phyloP scores from a whole-genome alignment of 2,888 invertebrate genomes.

The Shargacucullia verbasci region DNA sequence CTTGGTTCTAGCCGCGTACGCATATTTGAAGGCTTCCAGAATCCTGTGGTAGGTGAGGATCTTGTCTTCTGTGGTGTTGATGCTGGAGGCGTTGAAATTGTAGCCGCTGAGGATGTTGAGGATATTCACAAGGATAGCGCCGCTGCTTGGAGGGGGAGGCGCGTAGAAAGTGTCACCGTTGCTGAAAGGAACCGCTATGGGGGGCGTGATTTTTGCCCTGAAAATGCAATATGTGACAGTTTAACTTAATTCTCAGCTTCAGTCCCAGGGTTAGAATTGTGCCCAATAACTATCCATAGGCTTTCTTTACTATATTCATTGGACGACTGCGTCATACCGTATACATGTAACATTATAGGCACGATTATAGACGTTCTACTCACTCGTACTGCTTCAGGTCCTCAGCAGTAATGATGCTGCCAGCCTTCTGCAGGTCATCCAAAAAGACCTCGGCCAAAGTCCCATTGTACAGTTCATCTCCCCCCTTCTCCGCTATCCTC shows the following conservation, averaged over 20 bases:
- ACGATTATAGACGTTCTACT: conserved; percentile 57
- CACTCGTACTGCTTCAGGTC: conserved; percentile 91
- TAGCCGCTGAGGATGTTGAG: conserved; percentile 93
- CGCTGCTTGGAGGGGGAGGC: conserved; percentile 96
- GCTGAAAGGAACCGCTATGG: conserved; percentile 87
- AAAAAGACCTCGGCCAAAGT: conserved; percentile 90
- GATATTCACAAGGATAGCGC: conserved; percentile 94
- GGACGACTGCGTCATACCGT: too few relatives aligned
- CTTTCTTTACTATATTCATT: too few relatives aligned
- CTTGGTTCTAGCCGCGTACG: conserved; percentile 95
- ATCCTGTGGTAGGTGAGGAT: conserved; percentile 94
- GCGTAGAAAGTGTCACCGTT: conserved; percentile 92
- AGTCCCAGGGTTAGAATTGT: too few relatives aligned
- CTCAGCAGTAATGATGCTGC: conserved; percentile 92
- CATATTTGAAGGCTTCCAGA: conserved; percentile 97
- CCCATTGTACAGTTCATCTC: conserved; percentile 94
- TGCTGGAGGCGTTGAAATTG: conserved; percentile 88
- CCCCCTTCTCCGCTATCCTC: conserved; percentile 91
- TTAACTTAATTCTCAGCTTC: not conserved
- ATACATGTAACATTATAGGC: too few relatives aligned
- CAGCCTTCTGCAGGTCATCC: conserved; percentile 91
- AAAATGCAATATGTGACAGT: conserved; percentile 54
- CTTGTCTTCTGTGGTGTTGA: conserved; percentile 86
- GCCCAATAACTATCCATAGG: too few relatives aligned
- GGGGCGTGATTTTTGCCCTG: conserved; percentile 91